Evolutionary conservation across 2,113 vertebrate genomes (phyloP), one percentile per base, ranked within the genome.

Genomic region (Ia io): DNA sequence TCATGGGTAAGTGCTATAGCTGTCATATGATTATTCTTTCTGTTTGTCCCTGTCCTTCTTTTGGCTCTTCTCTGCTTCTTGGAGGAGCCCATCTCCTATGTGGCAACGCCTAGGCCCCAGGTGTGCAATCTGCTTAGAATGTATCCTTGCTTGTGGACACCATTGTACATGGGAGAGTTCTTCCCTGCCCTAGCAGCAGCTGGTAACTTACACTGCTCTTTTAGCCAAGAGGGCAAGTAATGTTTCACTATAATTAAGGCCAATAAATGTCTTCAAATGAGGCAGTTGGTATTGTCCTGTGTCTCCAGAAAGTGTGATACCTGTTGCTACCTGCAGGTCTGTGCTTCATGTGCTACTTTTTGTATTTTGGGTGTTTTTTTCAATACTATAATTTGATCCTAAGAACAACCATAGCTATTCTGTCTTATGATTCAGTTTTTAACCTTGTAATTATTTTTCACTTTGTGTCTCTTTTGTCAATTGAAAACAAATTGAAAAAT

Each of bases 281-380:
- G 88, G 96, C 65, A 97, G 84, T 94, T 97, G 93, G 91, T 94
- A 91, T 98, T 98, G 98, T 97, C 98, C 98, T 98, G 98, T 98
- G 96, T 98, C 98, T 98, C 97, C 97, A 95, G 96, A 93, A 96
- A 91, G 87, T 98, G 97, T 98, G 98, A 97, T 98, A 98, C 98
- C 98, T 98, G 98, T 98, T 96, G 97, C 97, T 97, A 98, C 98
- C 98, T 97, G 98, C 98, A 97, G 97, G 98, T 98, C 97, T 97
- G 97, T 98, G 93, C 47, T 95, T 95, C 93, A 30, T 96, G 92
- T 96, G 51, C 84, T 65, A 92, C 97, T 94, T 28, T 61, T 42
- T 56, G 13, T 73, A 61, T 32, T 30, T 53, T 40, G 0, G 9
- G 16, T 59, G 8, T 25, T 69, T 96, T 79, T 89, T 93, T 85